Evolutionary conservation across 2,797 vertebrate genomes (phyloP).

Genomic region (Chelonia mydas): DNA sequence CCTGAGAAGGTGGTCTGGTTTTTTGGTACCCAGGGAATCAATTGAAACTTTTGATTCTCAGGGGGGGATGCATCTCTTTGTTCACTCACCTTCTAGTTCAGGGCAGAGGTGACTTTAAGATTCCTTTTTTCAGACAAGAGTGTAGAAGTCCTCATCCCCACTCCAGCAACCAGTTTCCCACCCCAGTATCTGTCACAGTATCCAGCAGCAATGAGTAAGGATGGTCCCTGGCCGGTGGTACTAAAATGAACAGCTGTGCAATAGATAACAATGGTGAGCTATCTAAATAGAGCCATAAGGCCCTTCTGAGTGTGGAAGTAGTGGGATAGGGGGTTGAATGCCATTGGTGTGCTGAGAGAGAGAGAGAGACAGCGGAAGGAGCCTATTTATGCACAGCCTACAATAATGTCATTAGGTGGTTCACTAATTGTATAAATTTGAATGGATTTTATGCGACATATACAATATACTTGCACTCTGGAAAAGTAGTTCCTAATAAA

Average conservation of each 20-base stretch:
- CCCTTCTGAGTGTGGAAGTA: background rate
- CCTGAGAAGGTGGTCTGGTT: background rate
- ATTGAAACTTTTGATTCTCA: background rate
- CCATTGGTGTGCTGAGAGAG: background rate
- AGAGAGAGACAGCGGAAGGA: background rate
- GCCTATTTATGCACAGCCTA: background rate
- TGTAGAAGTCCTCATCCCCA: background rate
- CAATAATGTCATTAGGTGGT: background rate
- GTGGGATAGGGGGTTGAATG: background rate
- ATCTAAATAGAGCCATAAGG: background rate
- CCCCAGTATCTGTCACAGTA: background rate
- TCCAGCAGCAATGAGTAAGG: background rate
- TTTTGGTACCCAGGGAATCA: background rate
- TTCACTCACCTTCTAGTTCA: background rate
- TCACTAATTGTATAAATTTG: background rate
- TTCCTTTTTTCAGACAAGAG: background rate
- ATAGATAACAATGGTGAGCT: background rate
- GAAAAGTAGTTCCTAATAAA: background rate
- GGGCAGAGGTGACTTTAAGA: background rate
- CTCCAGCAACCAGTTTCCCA: background rate
- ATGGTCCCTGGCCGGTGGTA: background rate
- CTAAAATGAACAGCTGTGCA: background rate
- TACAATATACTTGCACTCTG: background rate
- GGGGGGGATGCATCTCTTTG: background rate
- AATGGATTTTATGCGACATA: background rate